Base-by-base conservation (phyloP, 2,113 vertebrate species). In the Onychostruthus taczanowskii region DNA sequence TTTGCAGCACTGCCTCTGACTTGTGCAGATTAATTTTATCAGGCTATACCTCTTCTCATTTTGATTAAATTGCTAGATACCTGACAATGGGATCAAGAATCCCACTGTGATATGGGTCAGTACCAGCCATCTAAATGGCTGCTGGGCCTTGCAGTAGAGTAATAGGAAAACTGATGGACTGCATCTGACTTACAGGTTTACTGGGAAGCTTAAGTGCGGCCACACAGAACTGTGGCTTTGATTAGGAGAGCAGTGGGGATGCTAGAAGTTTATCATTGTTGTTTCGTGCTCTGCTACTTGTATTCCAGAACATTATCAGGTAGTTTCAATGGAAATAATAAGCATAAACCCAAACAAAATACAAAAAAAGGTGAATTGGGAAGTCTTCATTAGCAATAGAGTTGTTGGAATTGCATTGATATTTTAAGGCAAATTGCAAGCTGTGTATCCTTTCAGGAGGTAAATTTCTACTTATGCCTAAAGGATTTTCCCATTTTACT, bases 131-230 rank as follows among this genome's bases (percentile, higher is more conserved):
- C 53, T 83, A 75, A 95, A 67, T 8, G 37, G 49, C 69, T 82
- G 35, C 62, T 83, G 80, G 80, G 37, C 64, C 75, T 72, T 88
- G 66, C 68, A 88, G 1, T 41, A 59, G 73, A 80, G 62, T 74
- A 83, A n/a, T 21, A 87, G 73, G 70, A 89, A 84, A 93, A 82
- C 61, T 77, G 89, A 94, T 84, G 81, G 81, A 66, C 72, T 91
- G 89, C 43, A 72, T 79, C 84, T 89, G 75, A 47, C 79, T 75
- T 75, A 44, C 24, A 82, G 87, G 66, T 91, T 78, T 83, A 52
- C 37, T 88, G 76, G 41, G 6, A 90, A 73, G 30, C 56, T 86
- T 55, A 66, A 91, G 43, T 35, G 61, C 3, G 6, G 26, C 90
- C 37, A 39, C 47, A 72, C 33, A 83, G 50, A 78, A 37, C 67